Percentiles rank a stretch among this genome's conserved stretches.
These are phyloP conservation scores for Hirtodrosophila histrioides DNA, from an alignment of 2,888 invertebrate species.

Conservation along the genomic window DNA sequence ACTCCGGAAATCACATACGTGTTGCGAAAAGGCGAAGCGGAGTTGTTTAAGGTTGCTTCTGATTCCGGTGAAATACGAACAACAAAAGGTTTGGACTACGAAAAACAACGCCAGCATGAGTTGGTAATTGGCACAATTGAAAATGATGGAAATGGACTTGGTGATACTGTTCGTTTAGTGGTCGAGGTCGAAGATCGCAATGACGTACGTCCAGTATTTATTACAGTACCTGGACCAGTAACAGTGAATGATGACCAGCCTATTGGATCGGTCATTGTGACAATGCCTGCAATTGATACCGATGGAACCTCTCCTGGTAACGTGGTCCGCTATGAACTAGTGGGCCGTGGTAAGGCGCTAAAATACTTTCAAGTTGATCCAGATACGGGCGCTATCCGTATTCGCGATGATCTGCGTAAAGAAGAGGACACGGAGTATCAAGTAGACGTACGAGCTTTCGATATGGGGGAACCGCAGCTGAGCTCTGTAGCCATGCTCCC, in stretches of 20 bases:
- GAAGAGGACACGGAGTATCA: slow-evolving; percentile 95
- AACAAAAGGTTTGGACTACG: slow-evolving; percentile 90
- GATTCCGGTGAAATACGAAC: slow-evolving; percentile 92
- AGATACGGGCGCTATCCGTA: slow-evolving; percentile 91
- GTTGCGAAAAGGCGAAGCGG: slow-evolving; percentile 91
- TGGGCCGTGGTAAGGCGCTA: slow-evolving; percentile 91
- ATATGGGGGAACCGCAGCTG: slow-evolving; percentile 93
- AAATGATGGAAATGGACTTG: slow-evolving; percentile 88
- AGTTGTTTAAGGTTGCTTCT: slow-evolving; percentile 92
- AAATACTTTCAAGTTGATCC: slow-evolving; percentile 95
- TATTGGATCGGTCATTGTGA: slow-evolving; percentile 92
- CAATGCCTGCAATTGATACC: slow-evolving; percentile 91
- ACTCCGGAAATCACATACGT: slow-evolving; percentile 93
- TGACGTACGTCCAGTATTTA: slow-evolving; percentile 94
- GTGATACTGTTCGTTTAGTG: slow-evolving; percentile 88
- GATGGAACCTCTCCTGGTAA: slow-evolving; percentile 95
- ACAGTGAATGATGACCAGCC: slow-evolving; percentile 93
- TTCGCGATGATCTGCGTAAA: slow-evolving; percentile 93
- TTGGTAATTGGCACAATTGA: slow-evolving; percentile 93
- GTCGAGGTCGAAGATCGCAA: slow-evolving; percentile 90
- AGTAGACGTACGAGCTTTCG: slow-evolving; percentile 93
- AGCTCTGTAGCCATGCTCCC: slow-evolving; percentile 92
- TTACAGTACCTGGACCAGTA: slow-evolving; percentile 91
- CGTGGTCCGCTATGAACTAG: slow-evolving; percentile 91
- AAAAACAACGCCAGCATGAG: slow-evolving; percentile 89